Evolutionary conservation across 2,888 invertebrate species (phyloP), one percentile per base, ranked within the genome.

Genomic region (Arenicola marina): DNA sequence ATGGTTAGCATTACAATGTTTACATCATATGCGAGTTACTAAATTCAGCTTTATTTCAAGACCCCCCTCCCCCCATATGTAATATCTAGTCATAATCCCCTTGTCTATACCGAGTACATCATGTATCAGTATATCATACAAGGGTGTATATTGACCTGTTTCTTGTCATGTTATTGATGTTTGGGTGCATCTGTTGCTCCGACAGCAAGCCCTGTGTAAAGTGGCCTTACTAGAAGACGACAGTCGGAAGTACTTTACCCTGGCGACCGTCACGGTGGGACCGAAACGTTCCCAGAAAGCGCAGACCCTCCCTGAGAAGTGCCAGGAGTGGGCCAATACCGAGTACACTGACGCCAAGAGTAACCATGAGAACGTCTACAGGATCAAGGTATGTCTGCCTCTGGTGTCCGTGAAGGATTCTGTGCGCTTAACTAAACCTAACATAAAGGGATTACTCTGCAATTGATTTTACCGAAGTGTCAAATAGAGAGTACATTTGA

Each of bases 221-320:
- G 87, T 90, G 21, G 89, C 89, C 1, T 80, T 90, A 11, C 80
- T 91, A n/a, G 89, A 90, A 75, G 90, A 90, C 78, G 88, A 88
- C 0, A 88, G 89, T 78, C 85, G 90, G 56, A 88, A 87, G 73
- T 89, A 90, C 77, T 90, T 90, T 78, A 84, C 86, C 58, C 84
- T 90, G 44, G 86, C 87, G 68, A 86, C 86, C 70, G 86, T 83
- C 51, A 79, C 81, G 21, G 74, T 79, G 31, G 80, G 81, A 32
- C 80, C 80, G 45, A 79, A 78, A 70, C 76, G 78, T 67, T 73
- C 76, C 7, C 80, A 78, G 73, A 78, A 77, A 65, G 76, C 74
- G 54, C 80, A 79, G 67, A 78, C 77, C 56, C 66, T 64, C 11
- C 78, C 78, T 58, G 76, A 70, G 24, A 68, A 76, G 59, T 81